Evolutionary conservation across 92 coral and sea anemone genomes (phyloP).

Genomic region (Bergia sp.): DNA sequence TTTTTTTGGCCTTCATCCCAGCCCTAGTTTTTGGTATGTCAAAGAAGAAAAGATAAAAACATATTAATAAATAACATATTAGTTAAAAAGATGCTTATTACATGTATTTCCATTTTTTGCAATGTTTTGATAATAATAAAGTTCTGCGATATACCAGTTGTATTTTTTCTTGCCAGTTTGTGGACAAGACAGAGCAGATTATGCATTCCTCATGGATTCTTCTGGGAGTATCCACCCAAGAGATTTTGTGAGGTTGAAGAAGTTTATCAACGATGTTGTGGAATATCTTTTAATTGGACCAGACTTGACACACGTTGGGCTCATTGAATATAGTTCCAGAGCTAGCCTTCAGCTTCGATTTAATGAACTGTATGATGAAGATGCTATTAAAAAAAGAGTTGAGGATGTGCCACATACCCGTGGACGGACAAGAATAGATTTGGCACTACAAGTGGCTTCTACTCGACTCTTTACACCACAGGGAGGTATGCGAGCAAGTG

Average conservation of each 20-base stretch:
- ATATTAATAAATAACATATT: too few relatives aligned
- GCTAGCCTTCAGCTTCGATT: constrained; percentile 64
- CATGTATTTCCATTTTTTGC: background rate
- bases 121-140: background rate
- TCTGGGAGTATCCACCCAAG: constrained; percentile 75
- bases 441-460: constrained; percentile 67
- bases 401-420: constrained; percentile 48
- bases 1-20: too few relatives aligned
- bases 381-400: constrained; percentile 49
- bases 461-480: constrained; percentile 60
- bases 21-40: too few relatives aligned
- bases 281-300: constrained; percentile 69
- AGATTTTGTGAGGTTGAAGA: constrained; percentile 46
- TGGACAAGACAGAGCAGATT: constrained; percentile 83
- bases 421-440: constrained; percentile 80
- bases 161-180: constrained; percentile 60
- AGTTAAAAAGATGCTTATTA: too few relatives aligned
- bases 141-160: background rate
- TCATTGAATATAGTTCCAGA: constrained; percentile 67
- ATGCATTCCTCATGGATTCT: constrained; percentile 76
- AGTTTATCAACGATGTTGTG: constrained; percentile 61
- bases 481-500: constrained; percentile 71
- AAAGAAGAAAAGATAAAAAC: too few relatives aligned
- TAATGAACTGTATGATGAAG: constrained; percentile 55
- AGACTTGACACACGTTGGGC: constrained; percentile 68